Evolutionary conservation across 2,113 vertebrate species (phyloP), one percentile per base, ranked within the genome.

Genomic region (Hylia prasina): DNA sequence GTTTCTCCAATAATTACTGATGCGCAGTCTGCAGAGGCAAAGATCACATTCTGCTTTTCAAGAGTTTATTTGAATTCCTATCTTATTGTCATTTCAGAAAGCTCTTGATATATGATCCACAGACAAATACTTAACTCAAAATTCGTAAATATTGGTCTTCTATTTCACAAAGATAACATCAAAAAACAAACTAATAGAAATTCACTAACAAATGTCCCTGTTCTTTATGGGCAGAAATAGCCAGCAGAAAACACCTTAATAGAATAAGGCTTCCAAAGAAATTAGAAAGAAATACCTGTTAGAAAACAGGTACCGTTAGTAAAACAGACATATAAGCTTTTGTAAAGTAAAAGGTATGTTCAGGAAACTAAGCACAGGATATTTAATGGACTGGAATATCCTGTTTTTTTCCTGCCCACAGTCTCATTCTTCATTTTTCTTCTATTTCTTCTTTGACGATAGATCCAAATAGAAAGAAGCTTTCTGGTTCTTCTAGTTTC

Each of bases 351-450:
- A 86, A 91, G 4, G 5, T 14, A 50, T n/a, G 6, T 58, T 83
- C 51, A 73, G 40, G 45, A 88, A 88, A 82, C 3, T 19, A 72
- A 50, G 73, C 4, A 8, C 4, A 39, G 7, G 8, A 51, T n/a
- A 73, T 61, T 63, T 58, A 57, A 86, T 39, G 42, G 21, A 50
- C 18, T 72, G 13, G 9, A 90, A 69, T 40, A 3, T 23, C 44
- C 6, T 9, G 5, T 0, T 8, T 3, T 6, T 35, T 30, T 47
- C 27, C 10, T 72, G 19, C 5, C 18, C 3, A 4, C 80, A 64
- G 58, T 51, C 28, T 73, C 10, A 45, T 23, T 71, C 31, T 64
- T 82, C 2, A 24, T n/a, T 85, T 80, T 48, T 71, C 3, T 44
- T 94, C 40, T 56, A 5, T 66, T 70, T 90, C 10, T 72, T 81